These are phyloP conservation scores for Proales similis DNA, from an alignment of 1,140 invertebrate species.

Conservation along the genomic window DNA sequence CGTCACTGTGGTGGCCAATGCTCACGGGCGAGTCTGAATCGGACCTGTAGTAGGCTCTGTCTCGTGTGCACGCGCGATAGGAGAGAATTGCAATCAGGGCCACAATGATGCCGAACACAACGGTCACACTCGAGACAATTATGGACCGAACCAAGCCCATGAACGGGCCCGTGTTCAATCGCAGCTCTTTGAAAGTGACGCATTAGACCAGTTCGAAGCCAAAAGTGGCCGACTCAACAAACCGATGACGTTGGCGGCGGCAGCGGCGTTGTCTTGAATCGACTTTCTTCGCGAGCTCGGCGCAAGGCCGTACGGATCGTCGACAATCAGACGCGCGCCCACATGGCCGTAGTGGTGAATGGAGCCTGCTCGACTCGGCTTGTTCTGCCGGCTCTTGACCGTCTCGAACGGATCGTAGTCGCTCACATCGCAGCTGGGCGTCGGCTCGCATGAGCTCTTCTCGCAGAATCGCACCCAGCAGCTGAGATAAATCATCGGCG, in stretches of 20 bases:
- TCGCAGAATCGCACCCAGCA: slow-evolving; percentile 22
- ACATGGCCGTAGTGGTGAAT: slow-evolving; percentile 1
- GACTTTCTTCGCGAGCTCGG: neutral
- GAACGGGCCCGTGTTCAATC: slow-evolving; percentile 9
- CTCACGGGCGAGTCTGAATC: slow-evolving; percentile 6
- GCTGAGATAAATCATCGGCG: neutral
- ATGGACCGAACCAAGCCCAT: neutral
- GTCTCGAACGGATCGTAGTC: neutral
- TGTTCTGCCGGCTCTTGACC: neutral
- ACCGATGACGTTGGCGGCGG: neutral
- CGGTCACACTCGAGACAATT: slow-evolving; percentile 6
- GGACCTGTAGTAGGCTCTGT: neutral
- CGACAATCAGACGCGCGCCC: neutral
- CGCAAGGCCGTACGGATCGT: slow-evolving; percentile 5
- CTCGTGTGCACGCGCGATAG: neutral
- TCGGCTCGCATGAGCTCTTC: neutral
- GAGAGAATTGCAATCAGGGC: slow-evolving; percentile 8
- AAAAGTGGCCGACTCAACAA: neutral
- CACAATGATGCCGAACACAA: slow-evolving; percentile 23
- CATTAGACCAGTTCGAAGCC: neutral
- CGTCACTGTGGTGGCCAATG: slow-evolving; percentile 22
- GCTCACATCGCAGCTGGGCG: neutral
- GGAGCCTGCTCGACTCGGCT: too few species aligned
- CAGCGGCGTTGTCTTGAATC: neutral
- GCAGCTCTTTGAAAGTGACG: slow-evolving; percentile 10